Evolutionary conservation across 2,113 vertebrate genomes (phyloP).

Genomic region (Platycercus adscitus): DNA sequence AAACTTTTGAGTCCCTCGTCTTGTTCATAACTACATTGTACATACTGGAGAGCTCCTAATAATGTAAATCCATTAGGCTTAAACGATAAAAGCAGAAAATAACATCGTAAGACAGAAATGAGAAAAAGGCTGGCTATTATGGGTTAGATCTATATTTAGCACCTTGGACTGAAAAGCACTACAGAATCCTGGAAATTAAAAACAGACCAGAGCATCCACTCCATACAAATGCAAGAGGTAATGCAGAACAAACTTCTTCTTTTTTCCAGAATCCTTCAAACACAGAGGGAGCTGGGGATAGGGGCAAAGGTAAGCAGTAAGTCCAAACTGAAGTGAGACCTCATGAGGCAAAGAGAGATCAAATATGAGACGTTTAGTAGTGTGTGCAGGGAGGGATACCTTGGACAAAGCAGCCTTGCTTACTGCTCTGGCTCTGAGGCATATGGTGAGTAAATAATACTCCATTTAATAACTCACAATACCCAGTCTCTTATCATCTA

Average conservation of each 20-base stretch:
- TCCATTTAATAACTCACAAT: conserved; percentile 54
- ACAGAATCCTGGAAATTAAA: conserved; percentile 10
- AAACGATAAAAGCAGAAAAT: conserved; percentile 59
- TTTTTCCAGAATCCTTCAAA: not conserved
- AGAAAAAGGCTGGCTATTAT: conserved; percentile 27
- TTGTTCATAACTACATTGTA: not conserved
- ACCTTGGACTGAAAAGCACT: conserved; percentile 24
- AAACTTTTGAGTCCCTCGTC: not conserved
- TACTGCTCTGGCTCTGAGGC: not conserved
- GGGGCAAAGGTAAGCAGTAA: not conserved
- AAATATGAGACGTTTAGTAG: not conserved
- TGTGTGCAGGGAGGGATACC: not conserved
- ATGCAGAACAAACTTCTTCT: not conserved
- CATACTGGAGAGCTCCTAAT: conserved; percentile 7
- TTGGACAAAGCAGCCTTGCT: not conserved
- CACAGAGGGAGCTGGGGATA: not conserved
- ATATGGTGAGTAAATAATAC: not conserved
- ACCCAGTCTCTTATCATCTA: not conserved
- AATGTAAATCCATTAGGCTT: conserved; percentile 51
- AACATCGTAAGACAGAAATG: not conserved
- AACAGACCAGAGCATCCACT: conserved; percentile 5
- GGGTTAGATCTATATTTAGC: conserved; percentile 55
- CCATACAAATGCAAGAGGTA: not conserved
- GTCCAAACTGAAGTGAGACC: not conserved
- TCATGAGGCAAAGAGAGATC: not conserved